Evolutionary conservation across 2,113 vertebrate genomes (phyloP).

Genomic region (Edolisoma coerulescens): DNA sequence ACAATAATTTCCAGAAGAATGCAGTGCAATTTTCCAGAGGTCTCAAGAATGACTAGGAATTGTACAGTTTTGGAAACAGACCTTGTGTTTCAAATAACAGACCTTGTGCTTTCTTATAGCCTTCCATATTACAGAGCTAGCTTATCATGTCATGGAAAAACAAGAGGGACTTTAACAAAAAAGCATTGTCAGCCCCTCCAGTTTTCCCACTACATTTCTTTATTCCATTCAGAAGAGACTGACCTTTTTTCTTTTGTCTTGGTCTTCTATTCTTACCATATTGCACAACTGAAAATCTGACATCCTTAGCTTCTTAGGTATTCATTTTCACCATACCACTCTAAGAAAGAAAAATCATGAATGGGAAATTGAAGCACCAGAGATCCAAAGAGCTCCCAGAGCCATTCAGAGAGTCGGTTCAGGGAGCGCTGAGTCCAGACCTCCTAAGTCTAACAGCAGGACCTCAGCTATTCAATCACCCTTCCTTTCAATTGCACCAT

Average conservation of each 20-base stretch:
- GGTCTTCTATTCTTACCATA: conserved; percentile 11
- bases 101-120: neutral
- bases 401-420: neutral
- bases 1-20: neutral
- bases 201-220: conserved; percentile 34
- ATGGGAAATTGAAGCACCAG: conserved; percentile 14
- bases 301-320: conserved; percentile 14
- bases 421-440: neutral
- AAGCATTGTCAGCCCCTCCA: neutral
- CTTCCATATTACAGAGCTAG: neutral
- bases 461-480: conserved; percentile 24
- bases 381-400: neutral
- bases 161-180: neutral
- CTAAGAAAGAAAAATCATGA: conserved; percentile 58
- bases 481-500: conserved; percentile 17
- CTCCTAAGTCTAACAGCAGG: neutral
- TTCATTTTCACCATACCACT: conserved; percentile 16
- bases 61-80: neutral
- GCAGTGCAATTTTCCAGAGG: neutral
- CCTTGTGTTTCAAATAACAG: neutral
- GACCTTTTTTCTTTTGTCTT: conserved; percentile 2
- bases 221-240: neutral
- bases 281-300: conserved; percentile 10
- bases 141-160: neutral
- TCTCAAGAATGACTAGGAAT: neutral